Evolutionary conservation across 2,797 vertebrate species (phyloP).

Genomic region (Gymnoscopelus microlampas): DNA sequence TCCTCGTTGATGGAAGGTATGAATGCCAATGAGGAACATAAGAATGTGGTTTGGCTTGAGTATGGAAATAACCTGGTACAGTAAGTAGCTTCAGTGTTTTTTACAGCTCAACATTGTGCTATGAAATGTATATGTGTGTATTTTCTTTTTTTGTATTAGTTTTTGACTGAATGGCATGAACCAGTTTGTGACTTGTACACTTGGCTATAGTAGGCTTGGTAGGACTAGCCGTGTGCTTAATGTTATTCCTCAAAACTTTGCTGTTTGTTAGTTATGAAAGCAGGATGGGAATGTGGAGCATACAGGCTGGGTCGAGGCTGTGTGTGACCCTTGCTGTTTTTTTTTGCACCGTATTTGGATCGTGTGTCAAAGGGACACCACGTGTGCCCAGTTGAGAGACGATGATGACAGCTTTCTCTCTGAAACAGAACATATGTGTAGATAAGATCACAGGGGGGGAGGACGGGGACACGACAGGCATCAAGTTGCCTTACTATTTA

Average conservation of each 20-base stretch:
- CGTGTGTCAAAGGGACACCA: constrained; percentile 31
- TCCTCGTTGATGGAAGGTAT: background rate
- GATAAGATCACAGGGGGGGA: constrained; percentile 13
- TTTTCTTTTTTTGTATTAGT: too few species aligned
- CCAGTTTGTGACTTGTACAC: too few species aligned
- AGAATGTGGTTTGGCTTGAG: background rate
- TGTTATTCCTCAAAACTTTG: constrained; percentile 3
- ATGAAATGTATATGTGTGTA: too few species aligned
- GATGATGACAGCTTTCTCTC: constrained; percentile 20
- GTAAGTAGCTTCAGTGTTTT: too few species aligned
- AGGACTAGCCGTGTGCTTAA: background rate
- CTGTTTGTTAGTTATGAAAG: constrained; percentile 20
- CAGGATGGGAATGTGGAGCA: constrained; percentile 17
- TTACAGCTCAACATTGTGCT: too few species aligned
- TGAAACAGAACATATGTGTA: constrained; percentile 34
- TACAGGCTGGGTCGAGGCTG: constrained; percentile 8
- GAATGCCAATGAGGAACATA: background rate
- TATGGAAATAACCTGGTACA: background rate
- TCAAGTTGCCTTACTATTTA: constrained; percentile 19
- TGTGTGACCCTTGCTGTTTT: background rate
- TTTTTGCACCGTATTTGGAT: constrained; percentile 17
- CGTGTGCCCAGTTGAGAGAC: constrained; percentile 28
- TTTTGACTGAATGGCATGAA: too few species aligned
- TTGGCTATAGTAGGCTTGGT: too few species aligned
- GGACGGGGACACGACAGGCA: background rate